Conservation (phyloP, 2,888 invertebrate genomes). For the Physocephala rufipes region DNA sequence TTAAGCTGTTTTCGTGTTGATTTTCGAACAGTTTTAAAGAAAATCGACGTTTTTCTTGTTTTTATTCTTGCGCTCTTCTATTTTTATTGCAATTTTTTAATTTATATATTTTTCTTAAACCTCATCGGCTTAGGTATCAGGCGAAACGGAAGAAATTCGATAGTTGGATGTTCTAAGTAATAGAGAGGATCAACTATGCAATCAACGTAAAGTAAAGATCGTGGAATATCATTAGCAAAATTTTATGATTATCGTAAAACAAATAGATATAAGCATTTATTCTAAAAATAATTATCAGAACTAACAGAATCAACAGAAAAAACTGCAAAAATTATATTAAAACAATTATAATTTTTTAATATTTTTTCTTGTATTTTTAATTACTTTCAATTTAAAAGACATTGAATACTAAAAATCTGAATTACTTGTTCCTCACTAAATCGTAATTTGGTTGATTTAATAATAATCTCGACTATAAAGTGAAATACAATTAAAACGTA, state of each 20-base stretch:
- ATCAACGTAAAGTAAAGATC: not conserved
- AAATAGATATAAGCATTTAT: not conserved
- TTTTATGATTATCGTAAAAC: too few species aligned
- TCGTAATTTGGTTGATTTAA: too few species aligned
- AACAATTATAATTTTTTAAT: too few species aligned
- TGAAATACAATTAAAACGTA: too few species aligned
- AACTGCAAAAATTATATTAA: too few species aligned
- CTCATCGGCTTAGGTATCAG: slow-evolving; percentile 52
- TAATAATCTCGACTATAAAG: too few species aligned
- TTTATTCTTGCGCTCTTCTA: not conserved
- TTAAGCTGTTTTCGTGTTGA: too few species aligned
- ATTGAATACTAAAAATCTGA: too few species aligned
- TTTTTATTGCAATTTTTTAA: slow-evolving; percentile 18
- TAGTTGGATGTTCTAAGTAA: slow-evolving; percentile 62
- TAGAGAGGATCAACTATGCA: not conserved
- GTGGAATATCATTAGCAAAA: not conserved
- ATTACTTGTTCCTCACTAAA: too few species aligned
- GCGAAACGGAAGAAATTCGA: slow-evolving; percentile 60
- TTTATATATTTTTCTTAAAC: slow-evolving; percentile 23
- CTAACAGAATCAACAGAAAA: too few species aligned
- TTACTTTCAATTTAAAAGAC: not conserved
- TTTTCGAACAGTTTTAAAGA: not conserved
- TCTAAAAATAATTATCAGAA: not conserved
- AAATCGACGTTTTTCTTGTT: not conserved
- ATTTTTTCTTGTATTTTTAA: not conserved